phyloP scores from a whole-genome alignment of 1,140 invertebrate species.

The Rhynchophorus ferrugineus region DNA sequence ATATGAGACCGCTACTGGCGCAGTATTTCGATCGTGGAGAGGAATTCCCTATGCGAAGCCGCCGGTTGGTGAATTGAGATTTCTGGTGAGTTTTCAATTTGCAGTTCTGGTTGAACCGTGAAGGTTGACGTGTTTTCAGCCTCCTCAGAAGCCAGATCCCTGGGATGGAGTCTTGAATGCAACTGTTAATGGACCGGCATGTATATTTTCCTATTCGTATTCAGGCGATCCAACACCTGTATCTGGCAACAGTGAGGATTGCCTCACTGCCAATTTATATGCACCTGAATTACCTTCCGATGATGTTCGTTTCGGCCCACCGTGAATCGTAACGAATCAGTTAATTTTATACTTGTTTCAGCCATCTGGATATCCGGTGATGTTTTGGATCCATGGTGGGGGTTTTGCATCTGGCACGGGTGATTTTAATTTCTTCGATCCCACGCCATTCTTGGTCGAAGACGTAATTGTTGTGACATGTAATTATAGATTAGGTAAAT shows the following conservation, averaged over 20 bases:
- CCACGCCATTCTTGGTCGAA: slow-evolving; percentile 42
- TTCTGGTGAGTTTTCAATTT: slow-evolving; percentile 3
- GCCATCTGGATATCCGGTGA: no score
- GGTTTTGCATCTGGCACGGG: slow-evolving; percentile 2
- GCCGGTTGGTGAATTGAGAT: slow-evolving; percentile 6
- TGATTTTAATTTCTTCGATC: slow-evolving; percentile 20
- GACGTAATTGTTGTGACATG: slow-evolving; percentile 48
- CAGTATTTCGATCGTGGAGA: slow-evolving; percentile 2
- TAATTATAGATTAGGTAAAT: slow-evolving; percentile 45
- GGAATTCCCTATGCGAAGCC: slow-evolving; percentile 11
- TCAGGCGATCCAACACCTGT: neutral
- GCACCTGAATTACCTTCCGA: slow-evolving; percentile 3
- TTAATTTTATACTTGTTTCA: no score
- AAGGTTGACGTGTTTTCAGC: no score
- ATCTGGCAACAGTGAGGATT: slow-evolving; percentile 12
- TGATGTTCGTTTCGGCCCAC: no score
- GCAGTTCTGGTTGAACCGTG: no score
- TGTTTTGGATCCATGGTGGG: slow-evolving; percentile 16
- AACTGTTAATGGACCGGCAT: neutral
- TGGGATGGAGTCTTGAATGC: neutral
- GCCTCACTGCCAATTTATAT: slow-evolving; percentile 13
- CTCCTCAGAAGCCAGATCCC: neutral
- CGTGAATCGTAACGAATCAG: no score
- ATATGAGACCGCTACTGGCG: neutral
- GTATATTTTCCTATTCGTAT: neutral